A percentile compares a stretch with the other conserved stretches of the same genome.
Conservation (phyloP, 2,888 invertebrate species). For the Dasysyrphus albostriatus region DNA sequence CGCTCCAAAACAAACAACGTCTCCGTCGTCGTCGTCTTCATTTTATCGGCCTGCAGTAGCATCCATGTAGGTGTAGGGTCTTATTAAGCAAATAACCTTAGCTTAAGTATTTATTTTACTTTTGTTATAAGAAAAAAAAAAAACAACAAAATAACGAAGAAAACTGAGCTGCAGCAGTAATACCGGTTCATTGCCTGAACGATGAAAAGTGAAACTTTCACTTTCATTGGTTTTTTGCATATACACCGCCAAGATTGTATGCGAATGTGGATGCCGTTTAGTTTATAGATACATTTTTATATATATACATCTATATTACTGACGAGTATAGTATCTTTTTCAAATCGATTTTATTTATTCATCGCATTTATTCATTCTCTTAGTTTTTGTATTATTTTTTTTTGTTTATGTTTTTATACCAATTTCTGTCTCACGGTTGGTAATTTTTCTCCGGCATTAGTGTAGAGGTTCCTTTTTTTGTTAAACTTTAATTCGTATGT, state of each 20-base stretch:
- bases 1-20: slow-evolving; percentile 30
- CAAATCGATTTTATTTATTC: slow-evolving; percentile 74
- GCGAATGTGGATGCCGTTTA: slow-evolving; percentile 56
- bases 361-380: slow-evolving; percentile 64
- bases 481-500: slow-evolving; percentile 45
- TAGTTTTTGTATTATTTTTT: slow-evolving; percentile 50
- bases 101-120: slow-evolving; percentile 69
- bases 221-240: slow-evolving; percentile 73
- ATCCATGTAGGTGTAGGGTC: slow-evolving; percentile 68
- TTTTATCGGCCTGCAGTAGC: slow-evolving; percentile 69
- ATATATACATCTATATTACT: slow-evolving; percentile 4
- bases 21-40: slow-evolving; percentile 50
- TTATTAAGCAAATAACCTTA: slow-evolving; percentile 61
- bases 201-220: slow-evolving; percentile 74
- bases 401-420: slow-evolving; percentile 61
- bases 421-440: slow-evolving; percentile 60
- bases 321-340: slow-evolving; percentile 51
- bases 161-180: slow-evolving; percentile 73
- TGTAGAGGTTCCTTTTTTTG: slow-evolving; percentile 61
- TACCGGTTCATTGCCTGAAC: slow-evolving; percentile 40
- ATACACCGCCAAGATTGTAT: slow-evolving; percentile 32
- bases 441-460: slow-evolving; percentile 75
- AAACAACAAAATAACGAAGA: slow-evolving; percentile 31
- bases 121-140: slow-evolving; percentile 79
- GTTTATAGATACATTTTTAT: not conserved